Evolutionary conservation across 1,140 invertebrate species (phyloP).

Genomic region (Megalopta genalis): DNA sequence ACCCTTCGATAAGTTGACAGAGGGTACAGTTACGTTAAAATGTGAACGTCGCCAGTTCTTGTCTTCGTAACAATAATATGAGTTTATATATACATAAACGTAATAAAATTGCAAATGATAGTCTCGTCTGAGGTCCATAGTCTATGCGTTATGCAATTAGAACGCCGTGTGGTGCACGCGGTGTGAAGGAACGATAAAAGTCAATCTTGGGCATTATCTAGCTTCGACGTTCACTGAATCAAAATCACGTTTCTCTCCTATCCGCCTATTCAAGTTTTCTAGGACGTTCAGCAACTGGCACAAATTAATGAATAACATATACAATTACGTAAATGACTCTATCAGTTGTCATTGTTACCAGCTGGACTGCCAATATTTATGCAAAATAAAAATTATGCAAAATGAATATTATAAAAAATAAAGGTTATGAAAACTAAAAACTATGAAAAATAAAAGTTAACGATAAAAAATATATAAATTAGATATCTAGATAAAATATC

Average conservation of each 20-base stretch:
- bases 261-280: not conserved
- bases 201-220: not conserved
- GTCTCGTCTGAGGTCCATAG: slow-evolving; percentile 66
- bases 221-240: not conserved
- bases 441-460: no score
- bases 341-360: not conserved
- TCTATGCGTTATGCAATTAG: slow-evolving; percentile 68
- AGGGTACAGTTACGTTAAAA: no score
- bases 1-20: no score
- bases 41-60: not conserved
- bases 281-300: no score
- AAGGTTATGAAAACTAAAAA: no score
- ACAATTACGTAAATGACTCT: not conserved
- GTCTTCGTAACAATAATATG: not conserved
- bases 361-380: no score
- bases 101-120: slow-evolving; percentile 64
- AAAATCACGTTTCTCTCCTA: not conserved
- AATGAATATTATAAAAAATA: no score
- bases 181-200: slow-evolving; percentile 27
- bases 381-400: no score
- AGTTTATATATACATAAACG: not conserved
- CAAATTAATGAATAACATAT: no score
- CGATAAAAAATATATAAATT: no score
- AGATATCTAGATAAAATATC: no score
- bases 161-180: slow-evolving; percentile 42